Conservation (phyloP, 2,888 invertebrate genomes). For the Lymantria dispar region DNA sequence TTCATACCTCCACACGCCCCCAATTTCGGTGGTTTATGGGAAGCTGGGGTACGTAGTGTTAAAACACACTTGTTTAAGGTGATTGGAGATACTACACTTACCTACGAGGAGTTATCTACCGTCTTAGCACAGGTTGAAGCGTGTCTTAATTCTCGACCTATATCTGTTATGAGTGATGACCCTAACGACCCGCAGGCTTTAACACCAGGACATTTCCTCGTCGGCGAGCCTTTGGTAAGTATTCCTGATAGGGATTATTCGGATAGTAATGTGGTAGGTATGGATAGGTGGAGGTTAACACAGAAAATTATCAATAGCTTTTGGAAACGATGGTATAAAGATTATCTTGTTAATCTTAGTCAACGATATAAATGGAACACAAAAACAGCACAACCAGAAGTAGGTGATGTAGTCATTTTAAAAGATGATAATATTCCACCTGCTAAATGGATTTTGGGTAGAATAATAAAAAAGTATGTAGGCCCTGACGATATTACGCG, state of each 20-base stretch:
- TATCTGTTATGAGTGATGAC: not conserved
- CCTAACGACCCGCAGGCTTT: not conserved
- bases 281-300: not conserved
- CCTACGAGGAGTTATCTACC: constrained; percentile 12
- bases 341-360: not conserved
- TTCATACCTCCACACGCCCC: not conserved
- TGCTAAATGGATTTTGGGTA: not conserved
- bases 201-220: not conserved
- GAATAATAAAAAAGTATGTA: not conserved
- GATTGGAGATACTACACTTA: constrained; percentile 4
- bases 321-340: not conserved
- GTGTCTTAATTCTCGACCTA: not conserved
- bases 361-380: not conserved
- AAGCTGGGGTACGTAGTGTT: constrained; percentile 3
- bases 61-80: constrained; percentile 9
- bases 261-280: not conserved
- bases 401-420: not conserved
- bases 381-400: not conserved
- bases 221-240: not conserved
- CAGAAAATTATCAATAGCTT: not conserved
- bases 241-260: not conserved
- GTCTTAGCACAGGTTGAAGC: constrained; percentile 4
- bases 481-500: not conserved
- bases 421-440: constrained; percentile 1
- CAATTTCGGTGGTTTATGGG: constrained; percentile 2